phyloP scores from a whole-genome alignment of 37 sponge, comb jelly and placozoan genomes.

The Dysidea cf. avara region DNA sequence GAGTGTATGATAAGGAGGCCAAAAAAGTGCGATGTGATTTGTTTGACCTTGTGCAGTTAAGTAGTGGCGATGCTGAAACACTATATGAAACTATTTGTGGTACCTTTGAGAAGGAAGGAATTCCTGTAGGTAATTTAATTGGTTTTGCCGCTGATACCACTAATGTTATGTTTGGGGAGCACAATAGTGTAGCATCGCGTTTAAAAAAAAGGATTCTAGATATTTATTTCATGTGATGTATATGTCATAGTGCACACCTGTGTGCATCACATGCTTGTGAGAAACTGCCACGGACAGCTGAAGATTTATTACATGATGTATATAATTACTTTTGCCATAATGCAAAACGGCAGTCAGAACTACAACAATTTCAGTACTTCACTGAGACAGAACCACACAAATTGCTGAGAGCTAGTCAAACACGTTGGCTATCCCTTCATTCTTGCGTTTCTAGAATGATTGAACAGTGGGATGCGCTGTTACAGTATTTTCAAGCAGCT shows the following conservation, averaged over 20 bases:
- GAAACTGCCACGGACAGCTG: conserved; percentile 22
- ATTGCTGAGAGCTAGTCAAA: too few relatives aligned
- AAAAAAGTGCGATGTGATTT: too few relatives aligned
- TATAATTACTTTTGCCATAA: conserved; percentile 26
- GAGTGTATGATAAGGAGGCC: too few relatives aligned
- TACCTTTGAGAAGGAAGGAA: not conserved
- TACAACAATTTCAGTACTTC: conserved; percentile 28
- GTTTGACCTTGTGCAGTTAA: too few relatives aligned
- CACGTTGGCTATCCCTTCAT: too few relatives aligned
- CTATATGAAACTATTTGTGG: too few relatives aligned
- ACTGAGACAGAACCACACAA: too few relatives aligned
- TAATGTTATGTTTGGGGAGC: conserved; percentile 28
- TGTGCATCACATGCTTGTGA: conserved; percentile 19
- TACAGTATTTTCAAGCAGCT: conserved; percentile 11
- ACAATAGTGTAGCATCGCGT: conserved; percentile 26
- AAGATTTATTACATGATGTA: conserved; percentile 42
- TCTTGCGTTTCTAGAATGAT: conserved; percentile 14
- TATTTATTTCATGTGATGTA: conserved; percentile 26
- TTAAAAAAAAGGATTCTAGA: conserved; percentile 14
- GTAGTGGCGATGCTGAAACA: too few relatives aligned
- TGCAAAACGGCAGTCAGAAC: conserved; percentile 35
- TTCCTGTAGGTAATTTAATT: conserved; percentile 23
- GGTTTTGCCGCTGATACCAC: conserved; percentile 39
- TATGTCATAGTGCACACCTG: conserved; percentile 38
- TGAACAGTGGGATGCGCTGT: conserved; percentile 66